These are phyloP conservation scores for Nothoprocta perdicaria DNA, from an alignment of 2,113 vertebrate species.

Conservation along the genomic window DNA sequence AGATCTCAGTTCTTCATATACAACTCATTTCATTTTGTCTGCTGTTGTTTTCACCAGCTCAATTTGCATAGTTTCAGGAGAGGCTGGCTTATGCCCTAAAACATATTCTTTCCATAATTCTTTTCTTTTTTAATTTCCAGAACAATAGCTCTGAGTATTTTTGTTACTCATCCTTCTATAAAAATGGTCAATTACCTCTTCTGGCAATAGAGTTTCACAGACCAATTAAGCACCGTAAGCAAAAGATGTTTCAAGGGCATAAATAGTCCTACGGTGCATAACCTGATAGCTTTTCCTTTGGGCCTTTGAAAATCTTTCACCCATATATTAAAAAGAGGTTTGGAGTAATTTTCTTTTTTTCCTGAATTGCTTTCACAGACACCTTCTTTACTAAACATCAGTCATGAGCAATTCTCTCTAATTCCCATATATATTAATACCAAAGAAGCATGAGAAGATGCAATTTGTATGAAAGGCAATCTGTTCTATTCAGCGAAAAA, in stretches of 20 bases:
- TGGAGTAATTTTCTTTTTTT: background rate
- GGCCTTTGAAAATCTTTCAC: background rate
- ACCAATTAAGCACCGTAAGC: conserved; percentile 25
- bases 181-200: conserved; percentile 51
- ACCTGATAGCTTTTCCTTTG: background rate
- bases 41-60: conserved; percentile 43
- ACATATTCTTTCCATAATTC: conserved; percentile 56
- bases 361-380: conserved; percentile 11
- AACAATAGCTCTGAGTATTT: conserved; percentile 35
- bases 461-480: background rate
- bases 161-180: conserved; percentile 20
- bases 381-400: background rate
- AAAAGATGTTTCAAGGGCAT: conserved; percentile 38
- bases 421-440: background rate
- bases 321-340: fast-evolving
- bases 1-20: conserved; percentile 55
- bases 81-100: conserved; percentile 46
- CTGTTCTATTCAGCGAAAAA: background rate
- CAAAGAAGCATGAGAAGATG: background rate
- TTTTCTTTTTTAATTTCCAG: background rate
- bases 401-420: background rate
- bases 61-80: conserved; percentile 45
- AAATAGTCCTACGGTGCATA: conserved; percentile 1
- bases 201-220: conserved; percentile 3
- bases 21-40: conserved; percentile 56